Evolutionary conservation across 2,113 vertebrate species (phyloP).

Genomic region (Xyrauchen texanus): DNA sequence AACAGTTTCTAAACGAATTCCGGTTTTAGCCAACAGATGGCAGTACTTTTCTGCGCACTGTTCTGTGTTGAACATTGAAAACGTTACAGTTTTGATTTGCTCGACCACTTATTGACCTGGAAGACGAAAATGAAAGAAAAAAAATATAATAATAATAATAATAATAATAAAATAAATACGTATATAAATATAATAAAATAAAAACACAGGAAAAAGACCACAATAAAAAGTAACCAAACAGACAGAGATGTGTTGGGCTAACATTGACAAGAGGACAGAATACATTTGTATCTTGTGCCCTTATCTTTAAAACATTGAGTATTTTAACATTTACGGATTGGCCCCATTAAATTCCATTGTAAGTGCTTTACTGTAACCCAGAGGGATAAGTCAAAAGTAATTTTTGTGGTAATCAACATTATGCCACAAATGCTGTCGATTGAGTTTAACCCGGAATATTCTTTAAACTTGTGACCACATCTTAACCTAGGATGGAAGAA

Average conservation of each 20-base stretch:
- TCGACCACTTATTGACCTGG: neutral
- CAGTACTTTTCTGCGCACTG: slow-evolving; percentile 2
- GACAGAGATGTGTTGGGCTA: neutral
- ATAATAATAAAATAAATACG: no score
- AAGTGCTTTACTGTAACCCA: no score
- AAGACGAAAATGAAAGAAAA: neutral
- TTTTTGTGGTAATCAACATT: no score
- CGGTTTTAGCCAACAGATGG: slow-evolving; percentile 39
- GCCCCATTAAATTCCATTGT: no score
- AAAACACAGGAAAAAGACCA: no score
- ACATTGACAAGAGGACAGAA: slow-evolving; percentile 1
- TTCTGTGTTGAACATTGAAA: neutral
- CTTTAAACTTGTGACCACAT: slow-evolving; percentile 3
- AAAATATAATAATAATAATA: neutral
- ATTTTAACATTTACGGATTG: no score
- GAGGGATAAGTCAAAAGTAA: no score
- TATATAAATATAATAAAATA: no score
- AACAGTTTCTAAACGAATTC: neutral
- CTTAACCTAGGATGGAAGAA: neutral
- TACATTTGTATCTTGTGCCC: no score
- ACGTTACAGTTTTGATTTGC: neutral
- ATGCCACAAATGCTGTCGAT: no score
- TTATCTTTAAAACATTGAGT: no score
- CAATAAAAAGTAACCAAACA: neutral
- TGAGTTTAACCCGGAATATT: no score